Evolutionary conservation across 2,113 vertebrate species (phyloP).

Genomic region (Psephotus haematonotus): DNA sequence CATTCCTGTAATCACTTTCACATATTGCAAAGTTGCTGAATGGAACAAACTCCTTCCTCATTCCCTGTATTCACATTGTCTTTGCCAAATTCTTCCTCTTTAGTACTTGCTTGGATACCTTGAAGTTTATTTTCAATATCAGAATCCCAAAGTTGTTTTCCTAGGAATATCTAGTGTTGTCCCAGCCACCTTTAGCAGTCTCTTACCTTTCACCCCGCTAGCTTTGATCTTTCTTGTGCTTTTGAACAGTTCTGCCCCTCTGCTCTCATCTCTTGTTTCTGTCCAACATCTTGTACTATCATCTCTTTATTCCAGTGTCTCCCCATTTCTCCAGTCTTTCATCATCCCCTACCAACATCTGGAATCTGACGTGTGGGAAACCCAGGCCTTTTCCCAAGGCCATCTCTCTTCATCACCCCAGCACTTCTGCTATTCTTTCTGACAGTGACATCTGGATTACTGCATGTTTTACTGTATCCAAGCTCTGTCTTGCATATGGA

Average conservation of each 20-base stretch:
- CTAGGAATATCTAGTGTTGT: not conserved
- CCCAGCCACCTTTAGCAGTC: not conserved
- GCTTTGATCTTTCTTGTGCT: not conserved
- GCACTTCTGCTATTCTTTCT: not conserved
- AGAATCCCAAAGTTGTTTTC: not conserved
- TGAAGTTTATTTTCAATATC: not conserved
- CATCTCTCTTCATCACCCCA: not conserved
- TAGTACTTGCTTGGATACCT: not conserved
- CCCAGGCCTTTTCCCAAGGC: not conserved
- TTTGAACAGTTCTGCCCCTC: not conserved
- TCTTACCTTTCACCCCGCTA: not conserved
- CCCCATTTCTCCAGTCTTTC: not conserved
- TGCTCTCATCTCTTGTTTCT: not conserved
- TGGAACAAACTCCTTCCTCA: not conserved
- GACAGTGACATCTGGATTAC: not conserved
- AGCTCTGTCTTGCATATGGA: not conserved
- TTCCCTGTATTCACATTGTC: not conserved
- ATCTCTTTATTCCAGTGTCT: not conserved
- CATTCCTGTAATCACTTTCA: conserved; percentile 18
- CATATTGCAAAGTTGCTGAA: not conserved
- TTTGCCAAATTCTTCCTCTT: not conserved
- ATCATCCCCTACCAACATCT: not conserved
- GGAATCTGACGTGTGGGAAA: not conserved
- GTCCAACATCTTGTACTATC: not conserved
- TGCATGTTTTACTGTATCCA: not conserved